Base-by-base conservation (phyloP, 2,888 invertebrate genomes). In the Dermolepida albohirtum region DNA sequence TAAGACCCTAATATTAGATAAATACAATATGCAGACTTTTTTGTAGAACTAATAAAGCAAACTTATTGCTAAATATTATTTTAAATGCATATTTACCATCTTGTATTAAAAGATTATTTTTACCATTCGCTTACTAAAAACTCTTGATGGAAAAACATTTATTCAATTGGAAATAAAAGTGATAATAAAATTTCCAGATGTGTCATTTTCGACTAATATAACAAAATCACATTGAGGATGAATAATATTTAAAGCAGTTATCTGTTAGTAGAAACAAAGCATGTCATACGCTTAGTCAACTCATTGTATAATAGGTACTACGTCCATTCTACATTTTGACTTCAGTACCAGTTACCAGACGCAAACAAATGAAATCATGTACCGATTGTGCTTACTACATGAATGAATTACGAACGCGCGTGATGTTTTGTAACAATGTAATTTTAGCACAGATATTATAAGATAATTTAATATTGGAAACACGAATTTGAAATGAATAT, bases 221-320 rank as follows among this genome's bases (percentile, higher is more conserved):
- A 16, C 14, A 54, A 39, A 8, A 40, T 6, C 14, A 17, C 16
- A 6, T 8, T 10, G 34, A 10, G 5, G 10, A 34, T 11, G 54
- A 54, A 39, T 40, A 54, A 54, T 40, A 5, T 22, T 27, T 34
- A 10, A 50, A 27, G 16, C 40, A 54, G 40, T 39, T 16, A 39
- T 54, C 14, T 40, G 17, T 40, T 17, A n/a, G 54, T 4, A 11
- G 11, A 39, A 40, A 54, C 54, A 54, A 54, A 54, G 54, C 54
- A 17, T 41, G 54, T 40, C 40, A 54, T 17, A 11, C 16, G 17
- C 40, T 17, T 40, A 14, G 16, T 14, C 7, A 34, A 5, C 12
- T 54, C 39, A 39, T 54, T 54, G 27, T 54, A 34, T 34, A 34
- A 34, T 10, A 34, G 34, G 16, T 14, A 39, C 8, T 39, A 10